Conservation (phyloP, 1,140 invertebrate species). For the Colletes latitarsis region DNA sequence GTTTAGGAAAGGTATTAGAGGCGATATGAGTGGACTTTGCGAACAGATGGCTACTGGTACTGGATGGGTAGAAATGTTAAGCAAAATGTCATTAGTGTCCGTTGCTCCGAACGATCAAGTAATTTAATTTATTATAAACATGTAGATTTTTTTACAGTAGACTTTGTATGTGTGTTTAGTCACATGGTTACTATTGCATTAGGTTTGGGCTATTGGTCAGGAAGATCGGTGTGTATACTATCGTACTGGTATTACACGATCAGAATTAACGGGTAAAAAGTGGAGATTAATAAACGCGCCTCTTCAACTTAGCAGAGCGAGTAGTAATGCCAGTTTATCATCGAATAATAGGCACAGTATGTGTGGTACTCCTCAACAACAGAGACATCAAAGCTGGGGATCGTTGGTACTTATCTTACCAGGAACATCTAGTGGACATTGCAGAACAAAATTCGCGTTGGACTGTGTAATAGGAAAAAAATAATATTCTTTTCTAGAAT, state of each 20-base stretch:
- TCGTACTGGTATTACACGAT: slow-evolving; percentile 87
- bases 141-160: slow-evolving; percentile 22
- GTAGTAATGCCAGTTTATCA: slow-evolving; percentile 85
- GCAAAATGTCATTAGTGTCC: slow-evolving; percentile 90
- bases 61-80: slow-evolving; percentile 93
- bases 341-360: slow-evolving; percentile 82
- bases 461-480: not conserved
- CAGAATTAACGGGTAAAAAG: slow-evolving; percentile 92
- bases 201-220: slow-evolving; percentile 86
- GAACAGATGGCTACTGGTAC: slow-evolving; percentile 88
- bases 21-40: slow-evolving; percentile 85
- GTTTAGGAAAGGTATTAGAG: slow-evolving; percentile 93
- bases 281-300: slow-evolving; percentile 90
- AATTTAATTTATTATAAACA: slow-evolving; percentile 43
- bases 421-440: too few relatives aligned
- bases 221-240: slow-evolving; percentile 90
- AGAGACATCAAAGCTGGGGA: slow-evolving; percentile 77
- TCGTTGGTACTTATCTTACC: slow-evolving; percentile 74
- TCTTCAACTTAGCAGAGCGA: slow-evolving; percentile 89
- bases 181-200: slow-evolving; percentile 22
- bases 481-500: slow-evolving; percentile 70
- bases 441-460: too few relatives aligned
- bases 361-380: slow-evolving; percentile 79
- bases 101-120: slow-evolving; percentile 94
- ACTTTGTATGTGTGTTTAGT: not conserved